These are phyloP conservation scores for Caenorhabditis becei DNA, from an alignment of 2,888 invertebrate species.

Conservation along the genomic window DNA sequence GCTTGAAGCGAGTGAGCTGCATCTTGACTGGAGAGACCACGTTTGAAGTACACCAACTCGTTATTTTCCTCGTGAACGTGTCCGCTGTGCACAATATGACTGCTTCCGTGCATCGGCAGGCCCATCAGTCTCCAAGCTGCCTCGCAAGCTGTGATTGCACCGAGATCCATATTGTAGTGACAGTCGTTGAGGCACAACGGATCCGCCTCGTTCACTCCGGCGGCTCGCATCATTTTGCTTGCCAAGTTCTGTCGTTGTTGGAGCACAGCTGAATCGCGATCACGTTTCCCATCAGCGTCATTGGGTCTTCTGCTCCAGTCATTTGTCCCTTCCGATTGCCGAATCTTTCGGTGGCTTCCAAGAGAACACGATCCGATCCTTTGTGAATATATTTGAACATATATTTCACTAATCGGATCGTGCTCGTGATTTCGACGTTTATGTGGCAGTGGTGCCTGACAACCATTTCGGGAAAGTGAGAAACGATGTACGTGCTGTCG, in stretches of 20 bases:
- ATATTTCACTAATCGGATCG: conserved; percentile 25
- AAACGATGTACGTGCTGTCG: conserved; percentile 12
- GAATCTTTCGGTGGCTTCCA: neutral
- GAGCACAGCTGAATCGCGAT: neutral
- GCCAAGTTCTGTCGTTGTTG: no score
- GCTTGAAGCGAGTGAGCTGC: neutral
- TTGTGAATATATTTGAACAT: conserved; percentile 47
- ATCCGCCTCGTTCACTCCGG: neutral
- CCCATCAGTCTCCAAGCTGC: conserved; percentile 32
- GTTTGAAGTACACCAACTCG: conserved; percentile 8
- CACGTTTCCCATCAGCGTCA: no score
- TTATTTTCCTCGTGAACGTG: conserved; percentile 4
- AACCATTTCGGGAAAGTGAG: conserved; percentile 21
- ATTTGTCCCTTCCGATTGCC: no score
- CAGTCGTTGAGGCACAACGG: conserved; percentile 49
- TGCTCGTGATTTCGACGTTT: conserved; percentile 29
- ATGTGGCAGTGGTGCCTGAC: conserved; percentile 11
- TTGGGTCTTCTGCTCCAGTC: neutral
- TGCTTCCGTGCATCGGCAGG: conserved; percentile 26
- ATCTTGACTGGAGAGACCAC: conserved; percentile 18
- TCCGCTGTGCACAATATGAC: conserved; percentile 26
- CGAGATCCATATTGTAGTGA: conserved; percentile 29
- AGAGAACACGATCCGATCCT: conserved; percentile 34
- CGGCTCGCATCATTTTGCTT: conserved; percentile 31
- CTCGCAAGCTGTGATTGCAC: conserved; percentile 43